Evolutionary conservation across 2,888 invertebrate species (phyloP), one percentile per base, ranked within the genome.

Genomic region (Diarsia rubi): DNA sequence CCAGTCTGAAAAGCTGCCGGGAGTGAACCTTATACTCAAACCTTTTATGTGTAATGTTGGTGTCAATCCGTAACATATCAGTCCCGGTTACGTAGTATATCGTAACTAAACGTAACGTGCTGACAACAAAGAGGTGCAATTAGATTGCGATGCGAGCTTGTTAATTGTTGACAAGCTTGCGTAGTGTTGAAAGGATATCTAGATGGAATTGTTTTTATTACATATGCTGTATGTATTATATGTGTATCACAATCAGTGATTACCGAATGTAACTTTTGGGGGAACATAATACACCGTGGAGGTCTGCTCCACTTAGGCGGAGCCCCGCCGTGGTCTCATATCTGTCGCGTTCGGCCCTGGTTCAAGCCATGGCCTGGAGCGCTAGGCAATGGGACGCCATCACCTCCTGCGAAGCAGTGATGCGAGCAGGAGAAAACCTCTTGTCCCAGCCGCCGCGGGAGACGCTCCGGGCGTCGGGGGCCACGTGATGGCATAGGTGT

Each of bases 11-110:
- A n/a, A 2, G 2, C 49, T 24, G 24, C 8, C 6, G 0, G 0
- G 11, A 79, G 14, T 81, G 44, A 1, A 73, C 54, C 83, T 78
- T 78, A 31, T 71, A 37, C 11, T 9, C 3, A 0, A 4, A 2
- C 3, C 11, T 37, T 54, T 47, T 21, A 11, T 8, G 31, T 19
- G 1, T n/a, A 21, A 44, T 24, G 52, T 42, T 45, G 44, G 54
- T 83, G 72, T 73, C 76, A 81, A 79, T 79, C 73, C 52, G 77
- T 76, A 84, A 75, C 77, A 73, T 74, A 77, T 77, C 49, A 67
- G 52, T 54, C 52, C 57, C 69, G 27, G 73, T 86, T 81, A 82
- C 86, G 75, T 66, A 52, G 60, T 67, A 59, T 60, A 77, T 57
- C 69, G 86, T 79, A 83, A 84, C 65, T 42, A 5, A 24, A 70